Conservation (phyloP, 2,888 invertebrate genomes). For the Prosapia bicincta region DNA sequence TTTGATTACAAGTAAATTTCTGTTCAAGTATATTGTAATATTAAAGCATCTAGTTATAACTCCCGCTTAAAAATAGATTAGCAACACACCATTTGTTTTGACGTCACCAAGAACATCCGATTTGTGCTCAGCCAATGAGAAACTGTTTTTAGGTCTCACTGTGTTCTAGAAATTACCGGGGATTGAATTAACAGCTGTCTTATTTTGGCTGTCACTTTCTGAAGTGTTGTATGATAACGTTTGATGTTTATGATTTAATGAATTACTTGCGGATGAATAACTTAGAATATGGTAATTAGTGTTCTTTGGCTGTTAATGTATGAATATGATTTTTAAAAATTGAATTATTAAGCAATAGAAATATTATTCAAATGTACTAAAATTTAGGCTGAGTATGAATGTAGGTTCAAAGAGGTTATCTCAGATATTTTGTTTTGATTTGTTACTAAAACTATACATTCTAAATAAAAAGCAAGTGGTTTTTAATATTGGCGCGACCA, state of each 20-base stretch:
- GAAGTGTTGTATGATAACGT: background rate
- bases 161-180: too few species aligned
- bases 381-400: too few species aligned
- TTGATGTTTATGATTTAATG: background rate
- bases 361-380: too few species aligned
- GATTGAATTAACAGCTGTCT: slow-evolving; percentile 1
- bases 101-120: background rate
- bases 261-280: background rate
- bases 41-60: background rate
- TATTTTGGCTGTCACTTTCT: background rate
- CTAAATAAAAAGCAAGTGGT: too few species aligned
- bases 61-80: background rate
- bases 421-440: too few species aligned
- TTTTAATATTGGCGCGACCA: too few species aligned
- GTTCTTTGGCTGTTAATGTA: too few species aligned
- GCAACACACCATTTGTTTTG: background rate
- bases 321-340: too few species aligned
- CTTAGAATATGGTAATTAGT: background rate
- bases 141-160: background rate
- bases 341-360: too few species aligned
- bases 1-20: background rate
- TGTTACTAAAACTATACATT: too few species aligned
- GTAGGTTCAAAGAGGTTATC: too few species aligned
- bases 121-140: background rate
- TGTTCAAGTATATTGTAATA: background rate